Conservation (phyloP, 1,140 invertebrate genomes). For the Anoplophora glabripennis region DNA sequence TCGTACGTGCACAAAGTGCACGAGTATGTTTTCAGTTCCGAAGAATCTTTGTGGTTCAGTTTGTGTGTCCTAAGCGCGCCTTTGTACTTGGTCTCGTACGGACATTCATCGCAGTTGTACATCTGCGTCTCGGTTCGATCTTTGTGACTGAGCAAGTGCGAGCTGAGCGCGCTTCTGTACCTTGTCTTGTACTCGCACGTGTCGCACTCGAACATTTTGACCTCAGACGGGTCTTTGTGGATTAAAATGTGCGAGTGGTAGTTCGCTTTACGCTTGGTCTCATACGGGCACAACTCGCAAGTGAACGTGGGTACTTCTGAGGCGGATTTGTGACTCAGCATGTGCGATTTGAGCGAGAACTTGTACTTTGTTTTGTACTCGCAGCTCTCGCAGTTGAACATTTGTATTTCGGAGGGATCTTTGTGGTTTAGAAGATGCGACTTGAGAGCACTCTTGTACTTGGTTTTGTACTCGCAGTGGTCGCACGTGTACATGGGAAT, state of each 20-base stretch:
- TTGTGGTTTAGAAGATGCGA: slow-evolving; percentile 19
- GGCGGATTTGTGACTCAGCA: slow-evolving; percentile 19
- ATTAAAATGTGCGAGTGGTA: slow-evolving; percentile 20
- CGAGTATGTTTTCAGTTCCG: no score
- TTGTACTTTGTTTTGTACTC: slow-evolving; percentile 22
- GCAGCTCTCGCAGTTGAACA: slow-evolving; percentile 26
- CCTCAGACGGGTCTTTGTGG: slow-evolving; percentile 13
- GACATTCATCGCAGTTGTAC: slow-evolving; percentile 23
- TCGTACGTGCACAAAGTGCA: no score
- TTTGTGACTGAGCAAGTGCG: slow-evolving; percentile 22
- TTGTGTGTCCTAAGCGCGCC: slow-evolving; percentile 19
- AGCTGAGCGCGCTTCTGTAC: slow-evolving; percentile 17
- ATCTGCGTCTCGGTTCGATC: slow-evolving; percentile 19
- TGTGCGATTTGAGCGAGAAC: slow-evolving; percentile 20
- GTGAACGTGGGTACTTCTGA: slow-evolving; percentile 25
- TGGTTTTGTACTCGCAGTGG: slow-evolving; percentile 13
- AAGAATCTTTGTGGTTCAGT: background rate
- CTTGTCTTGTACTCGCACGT: slow-evolving; percentile 22
- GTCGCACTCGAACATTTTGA: slow-evolving; percentile 13
- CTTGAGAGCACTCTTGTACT: slow-evolving; percentile 20
- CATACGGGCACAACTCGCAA: slow-evolving; percentile 20
- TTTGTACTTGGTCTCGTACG: slow-evolving; percentile 23
- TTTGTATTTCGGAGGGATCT: slow-evolving; percentile 17
- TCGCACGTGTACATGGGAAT: slow-evolving; percentile 7
- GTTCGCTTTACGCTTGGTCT: slow-evolving; percentile 18